phyloP scores from a whole-genome alignment of 2,888 invertebrate species.

The Podotricha telesiphe region DNA sequence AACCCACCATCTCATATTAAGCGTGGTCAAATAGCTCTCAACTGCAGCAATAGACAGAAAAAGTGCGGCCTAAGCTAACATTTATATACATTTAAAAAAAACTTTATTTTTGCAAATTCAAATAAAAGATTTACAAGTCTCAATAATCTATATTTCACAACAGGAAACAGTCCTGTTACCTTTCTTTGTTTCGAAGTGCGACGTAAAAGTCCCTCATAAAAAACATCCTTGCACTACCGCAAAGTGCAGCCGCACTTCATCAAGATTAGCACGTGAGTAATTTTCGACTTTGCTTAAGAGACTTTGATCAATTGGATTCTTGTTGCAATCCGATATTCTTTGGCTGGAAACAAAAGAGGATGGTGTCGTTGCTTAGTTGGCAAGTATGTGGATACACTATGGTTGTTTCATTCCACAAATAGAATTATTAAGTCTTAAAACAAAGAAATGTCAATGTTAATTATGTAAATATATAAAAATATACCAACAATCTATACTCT shows the following conservation, averaged over 20 bases:
- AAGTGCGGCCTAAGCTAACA: too few relatives aligned
- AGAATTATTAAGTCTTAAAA: too few relatives aligned
- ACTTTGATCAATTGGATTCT: conserved; percentile 77
- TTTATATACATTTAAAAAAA: too few relatives aligned
- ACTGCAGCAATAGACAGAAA: too few relatives aligned
- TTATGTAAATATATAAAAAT: too few relatives aligned
- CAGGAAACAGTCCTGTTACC: conserved; percentile 1
- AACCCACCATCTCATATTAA: too few relatives aligned
- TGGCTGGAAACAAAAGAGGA: conserved; percentile 40
- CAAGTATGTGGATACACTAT: background rate
- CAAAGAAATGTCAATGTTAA: too few relatives aligned
- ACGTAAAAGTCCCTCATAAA: background rate
- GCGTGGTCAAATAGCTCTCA: too few relatives aligned
- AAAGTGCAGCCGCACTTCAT: conserved; percentile 56
- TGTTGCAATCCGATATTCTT: conserved; percentile 51
- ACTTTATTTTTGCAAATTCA: too few relatives aligned
- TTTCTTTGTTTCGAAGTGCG: background rate
- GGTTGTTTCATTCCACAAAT: too few relatives aligned
- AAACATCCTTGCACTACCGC: conserved; percentile 26
- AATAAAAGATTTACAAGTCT: too few relatives aligned
- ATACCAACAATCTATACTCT: too few relatives aligned
- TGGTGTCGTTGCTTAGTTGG: background rate
- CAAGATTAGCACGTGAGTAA: conserved; percentile 74
- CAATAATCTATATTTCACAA: background rate
- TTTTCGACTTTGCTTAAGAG: conserved; percentile 61